Conservation (phyloP, 2,113 vertebrate genomes). For the Cryptotis parvus region DNA sequence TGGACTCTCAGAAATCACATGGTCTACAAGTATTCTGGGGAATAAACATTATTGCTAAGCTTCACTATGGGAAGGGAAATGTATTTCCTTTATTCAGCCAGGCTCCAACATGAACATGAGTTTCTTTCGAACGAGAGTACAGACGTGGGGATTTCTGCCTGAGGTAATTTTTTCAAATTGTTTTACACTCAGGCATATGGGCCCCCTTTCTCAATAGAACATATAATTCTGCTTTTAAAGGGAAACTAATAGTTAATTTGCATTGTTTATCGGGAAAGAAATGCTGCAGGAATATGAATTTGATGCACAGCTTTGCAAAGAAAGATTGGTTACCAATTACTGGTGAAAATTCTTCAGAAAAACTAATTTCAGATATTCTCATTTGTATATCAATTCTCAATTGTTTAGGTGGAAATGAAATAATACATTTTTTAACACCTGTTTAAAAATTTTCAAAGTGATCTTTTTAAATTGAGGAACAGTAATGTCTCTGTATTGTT, state of each 20-base stretch:
- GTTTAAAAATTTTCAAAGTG: neutral
- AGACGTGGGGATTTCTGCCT: conserved; percentile 12
- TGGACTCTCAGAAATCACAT: conserved; percentile 40
- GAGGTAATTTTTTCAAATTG: conserved; percentile 25
- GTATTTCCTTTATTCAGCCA: conserved; percentile 47
- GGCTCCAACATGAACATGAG: neutral
- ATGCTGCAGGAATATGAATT: neutral
- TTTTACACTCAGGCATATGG: neutral
- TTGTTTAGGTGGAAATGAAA: neutral
- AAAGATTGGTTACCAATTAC: neutral
- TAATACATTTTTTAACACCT: neutral
- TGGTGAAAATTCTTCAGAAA: conserved; percentile 28
- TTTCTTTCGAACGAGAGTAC: conserved; percentile 55
- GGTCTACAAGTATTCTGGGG: conserved; percentile 55
- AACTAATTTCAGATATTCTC: no score
- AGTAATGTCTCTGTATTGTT: neutral
- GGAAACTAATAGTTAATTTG: conserved; percentile 8
- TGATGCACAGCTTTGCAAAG: neutral
- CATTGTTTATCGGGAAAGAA: neutral
- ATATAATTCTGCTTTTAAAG: neutral
- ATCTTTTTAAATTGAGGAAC: neutral
- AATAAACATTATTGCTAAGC: conserved; percentile 68
- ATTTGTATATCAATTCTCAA: no score
- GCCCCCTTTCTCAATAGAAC: no score
- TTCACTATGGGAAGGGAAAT: conserved; percentile 68